Evolutionary conservation across 2,113 vertebrate genomes (phyloP).

Genomic region (Istiophorus platypterus): DNA sequence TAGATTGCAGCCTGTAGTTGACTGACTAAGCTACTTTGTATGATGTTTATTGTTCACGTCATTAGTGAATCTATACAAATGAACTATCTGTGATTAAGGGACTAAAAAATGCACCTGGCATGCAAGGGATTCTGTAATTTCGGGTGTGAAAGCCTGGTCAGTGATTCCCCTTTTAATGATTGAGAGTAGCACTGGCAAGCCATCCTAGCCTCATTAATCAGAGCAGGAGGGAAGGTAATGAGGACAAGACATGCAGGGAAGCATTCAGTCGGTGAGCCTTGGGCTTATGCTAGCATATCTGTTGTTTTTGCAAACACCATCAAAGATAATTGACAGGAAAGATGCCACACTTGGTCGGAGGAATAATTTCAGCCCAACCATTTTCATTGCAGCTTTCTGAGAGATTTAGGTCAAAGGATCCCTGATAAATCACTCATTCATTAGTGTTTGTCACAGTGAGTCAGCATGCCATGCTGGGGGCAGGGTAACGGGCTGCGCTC

Average conservation of each 20-base stretch:
- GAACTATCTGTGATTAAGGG: conserved; percentile 13
- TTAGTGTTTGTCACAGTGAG: conserved; percentile 65
- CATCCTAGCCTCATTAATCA: conserved; percentile 60
- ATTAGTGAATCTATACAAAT: conserved; percentile 15
- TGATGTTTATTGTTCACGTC: background rate
- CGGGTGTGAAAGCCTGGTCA: background rate
- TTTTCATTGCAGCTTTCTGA: conserved; percentile 38
- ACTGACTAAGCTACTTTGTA: conserved; percentile 7
- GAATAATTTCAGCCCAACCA: conserved; percentile 53
- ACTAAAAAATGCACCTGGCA: background rate
- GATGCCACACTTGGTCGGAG: conserved; percentile 37
- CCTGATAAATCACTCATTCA: conserved; percentile 66
- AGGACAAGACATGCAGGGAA: conserved; percentile 53
- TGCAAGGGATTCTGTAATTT: background rate
- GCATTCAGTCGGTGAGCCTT: conserved; percentile 44
- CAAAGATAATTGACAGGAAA: conserved; percentile 66
- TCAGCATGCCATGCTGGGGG: conserved; percentile 46
- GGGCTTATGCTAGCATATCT: conserved; percentile 26
- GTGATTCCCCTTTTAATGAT: conserved; percentile 30
- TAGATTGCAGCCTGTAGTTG: background rate
- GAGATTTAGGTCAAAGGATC: conserved; percentile 54
- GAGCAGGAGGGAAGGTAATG: conserved; percentile 58
- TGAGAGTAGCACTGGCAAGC: conserved; percentile 23
- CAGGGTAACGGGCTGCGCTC: background rate
- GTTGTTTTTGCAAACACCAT: conserved; percentile 38